These are phyloP conservation scores for Heteromyza rotundicornis DNA, from an alignment of 2,888 invertebrate genomes.

Conservation along the genomic window DNA sequence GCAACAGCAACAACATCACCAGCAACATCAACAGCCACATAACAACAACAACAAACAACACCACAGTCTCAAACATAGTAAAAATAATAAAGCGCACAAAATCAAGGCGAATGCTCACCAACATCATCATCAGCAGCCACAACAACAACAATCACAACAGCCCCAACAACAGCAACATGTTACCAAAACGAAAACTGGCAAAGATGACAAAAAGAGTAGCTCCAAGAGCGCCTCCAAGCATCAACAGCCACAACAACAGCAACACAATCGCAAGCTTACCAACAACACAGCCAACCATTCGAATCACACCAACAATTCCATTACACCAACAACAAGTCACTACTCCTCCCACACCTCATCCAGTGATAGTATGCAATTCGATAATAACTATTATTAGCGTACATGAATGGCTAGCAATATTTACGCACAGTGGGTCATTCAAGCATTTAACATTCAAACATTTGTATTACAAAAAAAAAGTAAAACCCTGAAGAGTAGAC, in stretches of 20 bases:
- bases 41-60: conserved; percentile 40
- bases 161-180: conserved; percentile 30
- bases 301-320: conserved; percentile 40
- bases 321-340: conserved; percentile 55
- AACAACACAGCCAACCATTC: conserved; percentile 37
- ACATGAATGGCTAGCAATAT: conserved; percentile 2
- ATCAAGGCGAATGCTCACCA: conserved; percentile 41
- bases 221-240: conserved; percentile 34
- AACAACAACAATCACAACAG: conserved; percentile 29
- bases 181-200: conserved; percentile 17
- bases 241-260: conserved; percentile 17
- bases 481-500: too few relatives aligned
- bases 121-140: conserved; percentile 39
- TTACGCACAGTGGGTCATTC: too few relatives aligned
- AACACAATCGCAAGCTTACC: conserved; percentile 20
- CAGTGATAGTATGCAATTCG: conserved; percentile 60
- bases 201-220: conserved; percentile 34
- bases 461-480: too few relatives aligned
- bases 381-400: conserved; percentile 53
- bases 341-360: too few relatives aligned
- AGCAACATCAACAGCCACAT: conserved; percentile 33
- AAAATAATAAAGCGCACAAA: conserved; percentile 37
- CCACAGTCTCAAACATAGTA: conserved; percentile 33
- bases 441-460: too few relatives aligned
- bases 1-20: conserved; percentile 35